Conservation (phyloP, 1,140 invertebrate genomes). For the Zaprionus ornatus region DNA sequence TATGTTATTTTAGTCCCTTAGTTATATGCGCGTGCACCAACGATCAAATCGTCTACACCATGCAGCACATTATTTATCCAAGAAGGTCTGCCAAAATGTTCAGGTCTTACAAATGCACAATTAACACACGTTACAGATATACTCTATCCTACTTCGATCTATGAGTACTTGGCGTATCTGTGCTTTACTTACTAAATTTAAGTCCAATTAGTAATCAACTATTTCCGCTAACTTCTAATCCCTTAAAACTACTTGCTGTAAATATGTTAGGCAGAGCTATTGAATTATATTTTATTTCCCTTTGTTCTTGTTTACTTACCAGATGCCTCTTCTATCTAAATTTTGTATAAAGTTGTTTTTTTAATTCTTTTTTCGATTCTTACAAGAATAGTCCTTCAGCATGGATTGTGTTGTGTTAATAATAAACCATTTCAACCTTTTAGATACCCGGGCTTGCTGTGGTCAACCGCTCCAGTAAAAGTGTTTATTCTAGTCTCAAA, state of each 20-base stretch:
- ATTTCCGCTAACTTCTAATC: neutral
- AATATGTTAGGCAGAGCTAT: neutral
- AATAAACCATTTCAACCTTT: constrained; percentile 24
- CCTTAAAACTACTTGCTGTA: neutral
- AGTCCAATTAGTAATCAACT: neutral
- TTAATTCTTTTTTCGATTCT: neutral
- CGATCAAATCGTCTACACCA: constrained; percentile 73
- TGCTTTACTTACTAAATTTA: constrained; percentile 6
- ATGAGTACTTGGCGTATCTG: constrained; percentile 15
- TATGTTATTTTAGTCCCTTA: constrained; percentile 68
- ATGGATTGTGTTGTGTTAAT: neutral
- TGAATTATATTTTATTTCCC: neutral
- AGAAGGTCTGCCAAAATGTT: constrained; percentile 77
- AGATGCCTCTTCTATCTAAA: neutral
- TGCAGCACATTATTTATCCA: constrained; percentile 73
- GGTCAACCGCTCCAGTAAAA: constrained; percentile 86
- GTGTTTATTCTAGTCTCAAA: constrained; percentile 87
- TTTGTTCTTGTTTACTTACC: neutral
- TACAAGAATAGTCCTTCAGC: neutral
- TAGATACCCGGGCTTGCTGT: constrained; percentile 87
- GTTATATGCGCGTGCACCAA: constrained; percentile 64
- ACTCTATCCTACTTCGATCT: constrained; percentile 4
- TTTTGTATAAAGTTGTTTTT: neutral
- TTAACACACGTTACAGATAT: constrained; percentile 37
- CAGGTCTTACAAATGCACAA: constrained; percentile 34